Evolutionary conservation across 1,140 invertebrate species (phyloP).

Genomic region (Chionoecetes opilio): DNA sequence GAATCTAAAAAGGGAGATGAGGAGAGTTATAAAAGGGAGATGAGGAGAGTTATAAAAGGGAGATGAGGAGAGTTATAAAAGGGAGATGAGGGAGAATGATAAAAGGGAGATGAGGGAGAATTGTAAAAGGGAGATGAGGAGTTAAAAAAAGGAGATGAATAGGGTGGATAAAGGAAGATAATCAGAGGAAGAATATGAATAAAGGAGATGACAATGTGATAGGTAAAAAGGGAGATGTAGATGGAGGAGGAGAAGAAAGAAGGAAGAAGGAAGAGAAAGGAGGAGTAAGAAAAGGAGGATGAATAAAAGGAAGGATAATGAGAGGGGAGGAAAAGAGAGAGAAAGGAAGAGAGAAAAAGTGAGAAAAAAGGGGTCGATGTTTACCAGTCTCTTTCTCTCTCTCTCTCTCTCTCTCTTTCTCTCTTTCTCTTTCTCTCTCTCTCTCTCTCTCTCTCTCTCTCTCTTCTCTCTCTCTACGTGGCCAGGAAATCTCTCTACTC

Average conservation of each 20-base stretch:
- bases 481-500: neutral
- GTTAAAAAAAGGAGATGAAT: too few species aligned
- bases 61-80: too few species aligned
- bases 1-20: neutral
- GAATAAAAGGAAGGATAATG: too few species aligned
- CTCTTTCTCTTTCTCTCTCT: neutral
- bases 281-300: neutral
- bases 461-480: neutral
- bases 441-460: neutral
- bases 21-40: neutral
- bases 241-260: too few species aligned
- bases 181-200: neutral
- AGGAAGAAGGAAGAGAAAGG: neutral
- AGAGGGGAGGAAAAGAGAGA: neutral
- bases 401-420: neutral
- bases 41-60: too few species aligned
- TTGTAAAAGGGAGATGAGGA: too few species aligned
- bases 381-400: neutral
- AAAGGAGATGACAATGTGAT: neutral
- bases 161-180: too few species aligned
- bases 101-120: too few species aligned
- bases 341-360: neutral
- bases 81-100: too few species aligned
- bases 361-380: too few species aligned
- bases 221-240: neutral